Evolutionary conservation across 2,888 invertebrate genomes (phyloP).

Genomic region (Cantharis rufa): DNA sequence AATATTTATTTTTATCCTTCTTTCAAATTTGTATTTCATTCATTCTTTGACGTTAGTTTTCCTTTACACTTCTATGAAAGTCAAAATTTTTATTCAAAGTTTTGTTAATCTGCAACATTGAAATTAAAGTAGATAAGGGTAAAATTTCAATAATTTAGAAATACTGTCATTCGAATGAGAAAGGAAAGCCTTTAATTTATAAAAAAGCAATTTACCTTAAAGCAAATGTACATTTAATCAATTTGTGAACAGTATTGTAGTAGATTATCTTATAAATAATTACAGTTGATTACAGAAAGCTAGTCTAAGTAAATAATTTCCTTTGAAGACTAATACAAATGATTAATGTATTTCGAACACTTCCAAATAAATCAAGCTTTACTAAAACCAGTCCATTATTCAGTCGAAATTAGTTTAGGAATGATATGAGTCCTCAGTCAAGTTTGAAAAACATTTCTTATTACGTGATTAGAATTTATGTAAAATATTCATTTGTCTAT

Average conservation of each 20-base stretch:
- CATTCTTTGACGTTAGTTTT: background rate
- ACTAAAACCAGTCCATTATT: background rate
- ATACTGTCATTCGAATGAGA: background rate
- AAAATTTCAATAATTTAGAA: background rate
- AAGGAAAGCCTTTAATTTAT: background rate
- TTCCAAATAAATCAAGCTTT: background rate
- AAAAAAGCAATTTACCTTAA: background rate
- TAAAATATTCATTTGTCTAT: background rate
- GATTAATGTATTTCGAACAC: conserved; percentile 3
- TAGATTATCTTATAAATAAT: conserved; percentile 1
- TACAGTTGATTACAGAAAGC: conserved; percentile 2
- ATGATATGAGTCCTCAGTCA: background rate
- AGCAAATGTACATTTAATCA: background rate
- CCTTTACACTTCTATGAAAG: too few species aligned
- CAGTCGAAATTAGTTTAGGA: background rate
- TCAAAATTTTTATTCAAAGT: background rate
- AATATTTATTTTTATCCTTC: background rate
- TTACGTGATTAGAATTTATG: background rate
- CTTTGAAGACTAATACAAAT: conserved; percentile 1
- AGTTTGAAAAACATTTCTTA: background rate
- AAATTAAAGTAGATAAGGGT: background rate
- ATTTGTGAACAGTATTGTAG: background rate
- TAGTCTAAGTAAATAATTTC: conserved; percentile 3
- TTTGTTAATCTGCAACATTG: background rate
- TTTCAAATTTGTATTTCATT: background rate